Evolutionary conservation across 2,113 vertebrate species (phyloP).

Genomic region (Ginglymostoma cirratum): DNA sequence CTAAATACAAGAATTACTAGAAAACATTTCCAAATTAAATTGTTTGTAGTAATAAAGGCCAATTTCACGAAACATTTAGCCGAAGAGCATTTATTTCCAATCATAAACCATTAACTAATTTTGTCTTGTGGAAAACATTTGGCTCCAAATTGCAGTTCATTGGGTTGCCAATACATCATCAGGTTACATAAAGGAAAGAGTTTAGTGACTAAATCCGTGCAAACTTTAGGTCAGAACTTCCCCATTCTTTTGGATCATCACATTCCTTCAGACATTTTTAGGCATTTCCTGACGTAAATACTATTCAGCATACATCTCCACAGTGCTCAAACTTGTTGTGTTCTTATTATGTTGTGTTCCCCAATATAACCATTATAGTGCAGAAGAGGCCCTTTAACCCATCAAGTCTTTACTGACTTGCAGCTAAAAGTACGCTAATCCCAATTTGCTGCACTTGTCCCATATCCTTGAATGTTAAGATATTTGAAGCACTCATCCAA

Average conservation of each 20-base stretch:
- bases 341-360: too few relatives aligned
- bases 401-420: too few relatives aligned
- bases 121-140: neutral
- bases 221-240: neutral
- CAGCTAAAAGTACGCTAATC: too few relatives aligned
- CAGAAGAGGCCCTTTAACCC: too few relatives aligned
- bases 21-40: neutral
- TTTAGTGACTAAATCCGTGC: neutral
- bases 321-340: constrained; percentile 8
- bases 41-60: neutral
- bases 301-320: neutral
- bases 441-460: too few relatives aligned
- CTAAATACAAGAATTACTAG: neutral
- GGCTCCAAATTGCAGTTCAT: neutral
- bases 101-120: neutral
- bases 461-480: too few relatives aligned
- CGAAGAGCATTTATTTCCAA: neutral
- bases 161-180: neutral
- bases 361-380: too few relatives aligned
- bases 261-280: neutral
- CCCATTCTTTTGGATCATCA: neutral
- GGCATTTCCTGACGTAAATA: neutral
- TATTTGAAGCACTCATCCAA: too few relatives aligned
- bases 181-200: neutral
- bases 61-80: neutral